phyloP scores from a whole-genome alignment of 1,140 invertebrate genomes.

The Spodoptera frugiperda region DNA sequence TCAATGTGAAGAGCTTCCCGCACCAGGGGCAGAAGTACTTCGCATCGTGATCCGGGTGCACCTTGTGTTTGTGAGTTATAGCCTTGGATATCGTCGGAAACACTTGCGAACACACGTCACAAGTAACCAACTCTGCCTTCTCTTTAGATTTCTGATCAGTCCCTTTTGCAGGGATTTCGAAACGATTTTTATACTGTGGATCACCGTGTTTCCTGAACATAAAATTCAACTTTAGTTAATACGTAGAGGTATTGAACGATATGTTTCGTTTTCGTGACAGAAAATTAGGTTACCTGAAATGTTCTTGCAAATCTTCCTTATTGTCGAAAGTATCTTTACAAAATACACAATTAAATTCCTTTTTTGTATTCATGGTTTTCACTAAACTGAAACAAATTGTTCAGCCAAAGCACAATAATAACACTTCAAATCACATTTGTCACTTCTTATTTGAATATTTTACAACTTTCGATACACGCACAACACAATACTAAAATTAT shows the following conservation, averaged over 20 bases:
- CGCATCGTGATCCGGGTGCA: slow-evolving; percentile 87
- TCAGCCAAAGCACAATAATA: neutral
- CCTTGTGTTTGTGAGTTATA: slow-evolving; percentile 89
- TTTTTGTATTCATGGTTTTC: slow-evolving; percentile 63
- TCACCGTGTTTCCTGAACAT: slow-evolving; percentile 77
- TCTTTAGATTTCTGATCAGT: slow-evolving; percentile 62
- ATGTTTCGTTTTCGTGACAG: slow-evolving; percentile 9
- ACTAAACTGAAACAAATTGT: neutral
- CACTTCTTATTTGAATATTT: neutral
- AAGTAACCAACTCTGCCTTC: slow-evolving; percentile 77
- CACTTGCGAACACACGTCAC: slow-evolving; percentile 88
- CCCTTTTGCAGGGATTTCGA: slow-evolving; percentile 55
- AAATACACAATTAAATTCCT: slow-evolving; percentile 78
- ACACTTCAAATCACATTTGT: slow-evolving; percentile 9
- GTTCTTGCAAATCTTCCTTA: slow-evolving; percentile 77
- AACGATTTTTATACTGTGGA: slow-evolving; percentile 69
- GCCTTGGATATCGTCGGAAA: slow-evolving; percentile 88
- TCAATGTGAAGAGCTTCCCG: slow-evolving; percentile 90
- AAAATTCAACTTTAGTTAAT: slow-evolving; percentile 28
- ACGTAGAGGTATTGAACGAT: neutral
- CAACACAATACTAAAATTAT: neutral
- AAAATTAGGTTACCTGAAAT: slow-evolving; percentile 76
- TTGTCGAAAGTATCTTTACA: slow-evolving; percentile 77
- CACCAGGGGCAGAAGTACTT: slow-evolving; percentile 90
- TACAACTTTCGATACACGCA: no score